A percentile compares a stretch with the other conserved stretches of the same genome.
phyloP scores from a whole-genome alignment of 1,140 invertebrate genomes.

The Protaetia brevitarsis region DNA sequence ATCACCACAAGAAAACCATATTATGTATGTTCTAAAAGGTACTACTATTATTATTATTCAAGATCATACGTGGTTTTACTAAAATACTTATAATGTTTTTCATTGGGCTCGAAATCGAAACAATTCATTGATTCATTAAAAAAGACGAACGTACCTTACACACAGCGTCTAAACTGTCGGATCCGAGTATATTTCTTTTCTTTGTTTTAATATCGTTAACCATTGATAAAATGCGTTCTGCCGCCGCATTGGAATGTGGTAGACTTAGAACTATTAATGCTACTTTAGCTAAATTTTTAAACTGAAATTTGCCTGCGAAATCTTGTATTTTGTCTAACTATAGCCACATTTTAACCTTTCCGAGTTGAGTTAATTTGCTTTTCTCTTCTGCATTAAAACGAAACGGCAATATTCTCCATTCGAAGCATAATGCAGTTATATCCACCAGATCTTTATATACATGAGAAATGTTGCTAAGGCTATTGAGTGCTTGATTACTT shows the following conservation, averaged over 20 bases:
- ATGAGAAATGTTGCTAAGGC: neutral
- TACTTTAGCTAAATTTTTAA: constrained; percentile 32
- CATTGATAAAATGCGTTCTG: neutral
- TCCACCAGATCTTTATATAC: neutral
- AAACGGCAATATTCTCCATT: neutral
- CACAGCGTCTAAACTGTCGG: too few relatives aligned
- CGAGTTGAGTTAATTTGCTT: neutral
- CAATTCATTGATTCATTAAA: too few relatives aligned
- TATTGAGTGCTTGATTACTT: neutral
- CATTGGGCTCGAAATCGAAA: too few relatives aligned
- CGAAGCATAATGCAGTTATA: neutral
- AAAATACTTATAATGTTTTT: too few relatives aligned
- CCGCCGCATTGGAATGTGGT: neutral
- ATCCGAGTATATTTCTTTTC: too few relatives aligned
- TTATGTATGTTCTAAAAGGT: too few relatives aligned
- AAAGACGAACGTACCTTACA: too few relatives aligned
- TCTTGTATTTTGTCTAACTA: constrained; percentile 34
- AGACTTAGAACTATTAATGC: constrained; percentile 4
- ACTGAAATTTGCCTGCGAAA: constrained; percentile 35
- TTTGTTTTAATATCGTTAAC: constrained; percentile 24
- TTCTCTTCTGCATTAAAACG: neutral
- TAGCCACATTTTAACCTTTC: constrained; percentile 15
- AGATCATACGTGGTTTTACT: too few relatives aligned
- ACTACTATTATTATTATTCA: too few relatives aligned
- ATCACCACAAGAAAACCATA: too few relatives aligned